Evolutionary conservation across 2,888 invertebrate species (phyloP).

Genomic region (Lithophane socia): DNA sequence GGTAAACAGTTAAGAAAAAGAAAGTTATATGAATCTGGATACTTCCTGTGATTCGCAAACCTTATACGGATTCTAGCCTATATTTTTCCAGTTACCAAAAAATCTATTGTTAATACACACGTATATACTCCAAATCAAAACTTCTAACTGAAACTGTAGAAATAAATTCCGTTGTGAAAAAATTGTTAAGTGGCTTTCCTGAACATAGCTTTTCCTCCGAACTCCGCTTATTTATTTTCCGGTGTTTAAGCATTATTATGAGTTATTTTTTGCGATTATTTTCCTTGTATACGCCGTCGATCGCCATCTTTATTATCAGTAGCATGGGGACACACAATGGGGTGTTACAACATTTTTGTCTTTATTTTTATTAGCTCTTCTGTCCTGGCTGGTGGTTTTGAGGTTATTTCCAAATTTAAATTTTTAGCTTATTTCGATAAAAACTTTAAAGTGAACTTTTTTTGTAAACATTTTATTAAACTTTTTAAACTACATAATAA

Average conservation of each 20-base stretch:
- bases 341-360: constrained; percentile 34
- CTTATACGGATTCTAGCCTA: background rate
- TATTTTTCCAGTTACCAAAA: background rate
- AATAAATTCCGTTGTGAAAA: constrained; percentile 43
- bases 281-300: constrained; percentile 50
- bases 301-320: constrained; percentile 47
- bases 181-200: constrained; percentile 43
- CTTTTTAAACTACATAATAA: too few relatives aligned
- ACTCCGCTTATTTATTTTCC: constrained; percentile 60
- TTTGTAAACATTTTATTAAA: too few relatives aligned
- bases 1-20: too few relatives aligned
- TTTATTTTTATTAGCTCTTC: constrained; percentile 29
- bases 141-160: constrained; percentile 32
- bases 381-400: background rate
- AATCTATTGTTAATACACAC: background rate
- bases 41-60: background rate
- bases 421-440: background rate
- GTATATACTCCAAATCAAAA: background rate
- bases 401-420: background rate
- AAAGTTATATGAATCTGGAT: background rate
- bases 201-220: constrained; percentile 33
- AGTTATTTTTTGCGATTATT: constrained; percentile 54
- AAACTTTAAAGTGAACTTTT: background rate
- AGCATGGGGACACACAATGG: constrained; percentile 34
- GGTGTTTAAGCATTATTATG: constrained; percentile 59